Base-by-base conservation (phyloP, 2,888 invertebrate species). In the Cerastis rubricosa region DNA sequence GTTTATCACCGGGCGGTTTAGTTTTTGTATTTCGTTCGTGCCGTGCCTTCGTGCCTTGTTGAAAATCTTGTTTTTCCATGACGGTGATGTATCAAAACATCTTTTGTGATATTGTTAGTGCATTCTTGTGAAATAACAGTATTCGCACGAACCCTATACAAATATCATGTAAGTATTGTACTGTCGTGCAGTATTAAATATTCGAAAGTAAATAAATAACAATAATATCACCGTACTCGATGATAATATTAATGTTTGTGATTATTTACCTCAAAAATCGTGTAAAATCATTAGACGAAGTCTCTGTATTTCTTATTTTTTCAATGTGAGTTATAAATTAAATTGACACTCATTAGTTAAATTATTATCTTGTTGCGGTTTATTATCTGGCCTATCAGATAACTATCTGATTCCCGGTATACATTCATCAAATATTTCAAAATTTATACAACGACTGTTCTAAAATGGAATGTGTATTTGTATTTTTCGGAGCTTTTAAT, bases 21-120 rank as follows among this genome's bases (percentile, higher is more conserved):
- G 73, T 74, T 84, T 85, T 75, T 83, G 73, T 78, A 80, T 75
- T 72, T 78, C 69, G 70, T 74, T 84, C 63, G 76, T 84, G 84
- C n/a, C 63, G 76, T 84, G 84, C n/a, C 5, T 85, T 87, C 76
- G 79, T 84, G 86, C 83, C 76, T 69, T 64, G 66, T 82, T 47
- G 63, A 81, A 74, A 81, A 69, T 74, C 66, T 79, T 70, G 70
- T 84, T 86, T 78, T 75, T 64, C 61, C 11, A 65, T 76, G 66
- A 76, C 65, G 57, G 75, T 76, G 74, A 79, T 83, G 74, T 78
- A 86, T 83, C 78, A 78, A 83, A 83, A 80, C 81, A 85, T 76
- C 79, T 68, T 78, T 85, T 78, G 65, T 84, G 71, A 71, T 80
- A 74, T 79, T 83, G 74, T 79, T 66, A 61, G 22, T 80, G 69